Conservation (phyloP, 2,888 invertebrate species). For the Perizoma flavofasciatum region DNA sequence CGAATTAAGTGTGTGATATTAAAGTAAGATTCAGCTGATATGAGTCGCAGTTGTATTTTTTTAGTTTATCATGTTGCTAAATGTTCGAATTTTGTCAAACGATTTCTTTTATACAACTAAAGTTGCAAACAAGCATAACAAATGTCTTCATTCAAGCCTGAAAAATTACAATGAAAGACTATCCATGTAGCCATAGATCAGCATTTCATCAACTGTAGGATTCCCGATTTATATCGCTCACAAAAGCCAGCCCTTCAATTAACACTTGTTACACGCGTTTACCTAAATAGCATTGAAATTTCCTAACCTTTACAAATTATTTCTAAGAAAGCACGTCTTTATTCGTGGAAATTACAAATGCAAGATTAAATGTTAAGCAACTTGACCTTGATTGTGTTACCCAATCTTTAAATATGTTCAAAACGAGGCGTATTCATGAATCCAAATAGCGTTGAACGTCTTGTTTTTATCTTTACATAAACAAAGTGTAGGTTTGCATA, state of each 20-base stretch:
- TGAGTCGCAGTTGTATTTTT: neutral
- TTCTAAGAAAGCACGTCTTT: slow-evolving; percentile 9
- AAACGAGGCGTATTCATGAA: slow-evolving; percentile 19
- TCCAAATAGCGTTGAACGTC: slow-evolving; percentile 17
- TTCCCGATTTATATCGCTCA: too few species aligned
- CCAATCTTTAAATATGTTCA: slow-evolving; percentile 7
- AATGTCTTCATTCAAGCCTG: too few species aligned
- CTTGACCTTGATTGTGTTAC: slow-evolving; percentile 3
- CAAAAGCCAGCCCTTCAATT: too few species aligned
- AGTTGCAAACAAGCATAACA: too few species aligned
- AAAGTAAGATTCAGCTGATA: neutral
- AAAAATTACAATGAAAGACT: too few species aligned
- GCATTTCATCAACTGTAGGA: too few species aligned
- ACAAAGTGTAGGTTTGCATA: slow-evolving; percentile 30
- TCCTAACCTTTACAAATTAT: neutral
- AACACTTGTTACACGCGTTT: neutral
- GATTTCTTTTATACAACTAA: too few species aligned
- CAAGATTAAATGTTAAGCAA: slow-evolving; percentile 17
- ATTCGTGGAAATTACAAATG: slow-evolving; percentile 6
- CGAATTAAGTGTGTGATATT: neutral
- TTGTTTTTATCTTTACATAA: slow-evolving; percentile 23
- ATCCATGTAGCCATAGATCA: too few species aligned
- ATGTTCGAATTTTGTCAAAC: neutral
- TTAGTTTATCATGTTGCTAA: neutral
- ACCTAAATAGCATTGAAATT: neutral